Evolutionary conservation across 2,113 vertebrate species (phyloP), one percentile per base, ranked within the genome.

Genomic region (Myocastor coypus): DNA sequence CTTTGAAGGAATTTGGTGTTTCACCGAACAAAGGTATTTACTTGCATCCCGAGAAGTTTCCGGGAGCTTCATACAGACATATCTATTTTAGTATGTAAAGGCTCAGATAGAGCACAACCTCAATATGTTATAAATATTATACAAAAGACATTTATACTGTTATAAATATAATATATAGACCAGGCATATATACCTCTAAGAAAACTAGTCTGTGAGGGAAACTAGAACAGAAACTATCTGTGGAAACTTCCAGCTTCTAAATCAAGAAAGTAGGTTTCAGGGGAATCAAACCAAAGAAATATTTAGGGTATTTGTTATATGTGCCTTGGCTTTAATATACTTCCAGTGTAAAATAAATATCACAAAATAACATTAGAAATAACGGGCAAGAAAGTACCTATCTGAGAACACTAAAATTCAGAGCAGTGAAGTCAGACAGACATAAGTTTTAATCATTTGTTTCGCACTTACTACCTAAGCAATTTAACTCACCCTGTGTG

Each of bases 1-100:
- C 7, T 28, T 57, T 40, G 50, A 92, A 91, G 69, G 87, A 93
- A 82, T 16, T 6, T 84, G 64, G n/a, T 73, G 86, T 92, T 50
- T 94, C 59, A 83, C n/a, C 5, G 57, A 92, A 89, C 50, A 93
- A 87, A 94, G 91, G 71, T 85, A 94, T 80, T 73, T 50, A 68
- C 32, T 90, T 87, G 12, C 7, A 91, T 77, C 77, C 63, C 64
- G 87, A 26, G 95, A 95, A 88, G 68, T 81, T 91, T 22, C 57
- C 83, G 20, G n/a, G 69, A 87, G 59, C 12, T 71, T 94, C 34
- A 83, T 46, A 17, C 40, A 94, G 55, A 91, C 88, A 96, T 75
- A 92, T 2, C 30, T 26, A 92, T 40, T 83, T 87, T 37, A 87
- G 82, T 55, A 16, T 78, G 59, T 52, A 57, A 75, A 86, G 20